These are phyloP conservation scores for Vipera ursinii DNA, from an alignment of 2,797 vertebrate species.

Conservation along the genomic window DNA sequence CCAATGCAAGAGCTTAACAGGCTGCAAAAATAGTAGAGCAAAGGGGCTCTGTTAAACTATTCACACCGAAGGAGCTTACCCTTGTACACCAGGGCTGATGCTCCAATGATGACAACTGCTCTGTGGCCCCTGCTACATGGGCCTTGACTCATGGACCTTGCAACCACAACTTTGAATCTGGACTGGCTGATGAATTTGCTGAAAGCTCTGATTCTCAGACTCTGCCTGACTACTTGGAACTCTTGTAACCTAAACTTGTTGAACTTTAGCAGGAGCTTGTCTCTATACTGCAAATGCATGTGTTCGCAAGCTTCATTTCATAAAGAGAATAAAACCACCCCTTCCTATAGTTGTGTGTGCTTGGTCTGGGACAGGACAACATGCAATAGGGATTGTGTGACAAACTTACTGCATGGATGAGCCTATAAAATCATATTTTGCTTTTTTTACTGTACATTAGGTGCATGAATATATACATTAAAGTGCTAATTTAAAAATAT, in stretches of 20 bases:
- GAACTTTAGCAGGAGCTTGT: not conserved
- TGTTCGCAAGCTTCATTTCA: not conserved
- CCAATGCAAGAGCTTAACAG: not conserved
- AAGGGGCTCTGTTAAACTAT: not conserved
- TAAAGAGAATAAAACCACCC: not conserved
- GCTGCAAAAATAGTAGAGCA: not conserved
- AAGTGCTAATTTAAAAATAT: not conserved
- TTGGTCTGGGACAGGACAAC: not conserved
- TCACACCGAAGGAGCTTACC: not conserved
- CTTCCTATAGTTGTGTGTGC: not conserved
- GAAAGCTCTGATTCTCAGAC: not conserved
- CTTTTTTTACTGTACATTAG: not conserved
- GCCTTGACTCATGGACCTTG: not conserved
- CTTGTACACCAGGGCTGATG: not conserved
- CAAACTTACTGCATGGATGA: not conserved
- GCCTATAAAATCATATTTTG: no score
- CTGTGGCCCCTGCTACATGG: not conserved
- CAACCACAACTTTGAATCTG: not conserved
- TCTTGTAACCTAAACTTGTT: not conserved
- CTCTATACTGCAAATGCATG: not conserved
- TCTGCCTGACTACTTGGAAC: not conserved
- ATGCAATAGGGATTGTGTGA: not conserved
- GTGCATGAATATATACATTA: no score
- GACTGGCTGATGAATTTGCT: not conserved
- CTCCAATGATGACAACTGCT: not conserved